Evolutionary conservation across 2,113 vertebrate genomes (phyloP), one percentile per base, ranked within the genome.

Genomic region (Malurus elegans): DNA sequence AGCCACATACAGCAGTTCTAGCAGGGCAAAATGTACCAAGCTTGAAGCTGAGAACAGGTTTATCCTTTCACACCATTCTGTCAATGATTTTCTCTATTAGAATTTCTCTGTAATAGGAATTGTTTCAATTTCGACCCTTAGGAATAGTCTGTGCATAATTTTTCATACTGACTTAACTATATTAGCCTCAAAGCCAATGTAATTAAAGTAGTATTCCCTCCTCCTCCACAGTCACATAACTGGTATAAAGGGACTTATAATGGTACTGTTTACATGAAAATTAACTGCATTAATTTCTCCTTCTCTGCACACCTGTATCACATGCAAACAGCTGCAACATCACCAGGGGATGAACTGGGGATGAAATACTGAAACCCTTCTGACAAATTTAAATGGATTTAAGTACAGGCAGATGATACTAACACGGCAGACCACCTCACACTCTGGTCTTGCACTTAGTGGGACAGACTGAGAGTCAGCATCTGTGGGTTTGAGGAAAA

Each of bases 81-180:
- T 83, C 90, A 83, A 79, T 28, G 8, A 14, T 62, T 83, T 94
- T 70, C 79, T 76, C 62, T 73, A 65, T 70, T 78, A 79, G 38
- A 93, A 73, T 88, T 92, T 65, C 74, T 94, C 79, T 93, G 94
- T 85, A 74, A 76, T 76, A 94, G 64, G 64, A 93, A 70, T 86
- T 88, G 48, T 93, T 95, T 90, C 71, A 86, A 90, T 96, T 90
- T 71, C 82, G 79, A 83, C 92, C 93, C 92, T 90, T 66, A 91
- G 92, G 95, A 88, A 73, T 47, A 88, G 42, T 66, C 87, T 79
- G 48, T 2, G 2, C n/a, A 36, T 90, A 92, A 88, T 95, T 96
- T 97, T 96, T 94, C 92, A 95, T 88, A 80, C 79, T 76, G 90
- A 90, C 90, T 94, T 96, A 95, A 94, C 73, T 84, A 88, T 87